phyloP scores from a whole-genome alignment of 2,888 invertebrate species.

The Cepaea hortensis region DNA sequence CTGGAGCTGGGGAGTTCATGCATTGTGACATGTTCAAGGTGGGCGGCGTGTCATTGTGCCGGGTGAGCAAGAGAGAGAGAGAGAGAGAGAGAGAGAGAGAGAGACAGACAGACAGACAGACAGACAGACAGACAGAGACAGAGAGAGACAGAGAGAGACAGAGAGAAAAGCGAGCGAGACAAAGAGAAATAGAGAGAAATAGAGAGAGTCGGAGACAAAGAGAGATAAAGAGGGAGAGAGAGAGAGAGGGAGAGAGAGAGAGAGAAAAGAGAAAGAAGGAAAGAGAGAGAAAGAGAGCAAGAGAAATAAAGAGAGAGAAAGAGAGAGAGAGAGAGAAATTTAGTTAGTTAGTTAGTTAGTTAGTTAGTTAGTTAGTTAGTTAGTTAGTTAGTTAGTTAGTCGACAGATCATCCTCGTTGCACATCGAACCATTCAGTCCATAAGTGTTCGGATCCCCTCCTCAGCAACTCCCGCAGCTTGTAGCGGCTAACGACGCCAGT shows the following conservation, averaged over 20 bases:
- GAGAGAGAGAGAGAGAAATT: too few relatives aligned
- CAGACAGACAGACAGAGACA: background rate
- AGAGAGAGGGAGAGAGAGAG: background rate
- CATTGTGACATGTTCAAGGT: too few relatives aligned
- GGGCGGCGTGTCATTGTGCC: too few relatives aligned
- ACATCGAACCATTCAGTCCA: too few relatives aligned
- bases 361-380: too few relatives aligned
- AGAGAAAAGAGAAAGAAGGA: background rate
- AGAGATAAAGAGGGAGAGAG: background rate
- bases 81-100: constrained; percentile 1
- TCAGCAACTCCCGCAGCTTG: too few relatives aligned
- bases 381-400: too few relatives aligned
- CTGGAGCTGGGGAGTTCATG: too few relatives aligned
- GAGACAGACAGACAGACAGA: background rate
- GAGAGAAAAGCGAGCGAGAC: background rate
- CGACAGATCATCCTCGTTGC: too few relatives aligned
- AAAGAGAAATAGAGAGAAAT: background rate
- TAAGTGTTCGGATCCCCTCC: too few relatives aligned
- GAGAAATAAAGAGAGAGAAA: background rate
- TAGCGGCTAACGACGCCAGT: too few relatives aligned
- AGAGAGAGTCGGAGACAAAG: background rate
- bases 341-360: too few relatives aligned
- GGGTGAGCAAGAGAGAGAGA: background rate
- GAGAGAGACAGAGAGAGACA: background rate
- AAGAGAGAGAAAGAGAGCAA: background rate